Evolutionary conservation across 2,888 invertebrate species (phyloP).

Genomic region (Chorisops tibialis): DNA sequence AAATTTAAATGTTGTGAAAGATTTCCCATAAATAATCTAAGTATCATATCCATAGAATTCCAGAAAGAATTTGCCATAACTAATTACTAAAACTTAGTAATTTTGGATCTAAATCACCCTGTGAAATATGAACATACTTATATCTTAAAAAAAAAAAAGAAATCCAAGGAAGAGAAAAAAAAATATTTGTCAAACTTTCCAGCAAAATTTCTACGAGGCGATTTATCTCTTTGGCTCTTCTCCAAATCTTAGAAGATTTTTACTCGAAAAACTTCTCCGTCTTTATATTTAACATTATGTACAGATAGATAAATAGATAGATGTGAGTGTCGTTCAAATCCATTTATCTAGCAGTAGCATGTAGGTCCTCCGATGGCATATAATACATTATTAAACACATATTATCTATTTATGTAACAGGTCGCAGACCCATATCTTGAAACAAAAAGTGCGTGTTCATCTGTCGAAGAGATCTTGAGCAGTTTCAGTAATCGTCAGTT

Average conservation of each 20-base stretch:
- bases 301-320: background rate
- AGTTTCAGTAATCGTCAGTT: constrained; percentile 63
- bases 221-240: constrained; percentile 31
- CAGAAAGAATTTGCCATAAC: too few species aligned
- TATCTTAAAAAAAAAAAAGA: too few species aligned
- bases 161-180: too few species aligned
- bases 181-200: constrained; percentile 11
- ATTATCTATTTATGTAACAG: constrained; percentile 52
- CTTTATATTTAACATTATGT: constrained; percentile 16
- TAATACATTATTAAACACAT: constrained; percentile 33
- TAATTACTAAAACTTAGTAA: too few species aligned
- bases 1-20: too few species aligned
- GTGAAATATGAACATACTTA: too few species aligned
- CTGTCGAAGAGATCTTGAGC: constrained; percentile 67
- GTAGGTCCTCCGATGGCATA: constrained; percentile 1
- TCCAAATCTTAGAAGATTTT: constrained; percentile 27
- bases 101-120: too few species aligned
- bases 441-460: constrained; percentile 62
- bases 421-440: constrained; percentile 68
- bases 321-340: background rate
- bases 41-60: too few species aligned
- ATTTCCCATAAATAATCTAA: too few species aligned
- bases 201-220: constrained; percentile 4
- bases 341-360: constrained; percentile 17
- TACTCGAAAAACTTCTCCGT: constrained; percentile 14